Base-by-base conservation (phyloP, 1,140 invertebrate genomes). In the Drosophila sp. region DNA sequence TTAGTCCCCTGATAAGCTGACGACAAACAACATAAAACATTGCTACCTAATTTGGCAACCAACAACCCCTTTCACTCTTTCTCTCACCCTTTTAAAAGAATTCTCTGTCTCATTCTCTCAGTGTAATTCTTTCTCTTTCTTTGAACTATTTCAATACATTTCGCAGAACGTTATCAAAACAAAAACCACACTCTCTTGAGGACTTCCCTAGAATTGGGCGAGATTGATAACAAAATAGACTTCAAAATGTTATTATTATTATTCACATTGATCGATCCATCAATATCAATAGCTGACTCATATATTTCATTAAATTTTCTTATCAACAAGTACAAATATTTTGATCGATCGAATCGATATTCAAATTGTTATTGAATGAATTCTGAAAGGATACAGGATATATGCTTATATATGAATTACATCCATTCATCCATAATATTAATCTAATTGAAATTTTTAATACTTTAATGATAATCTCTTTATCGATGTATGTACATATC, bases 121-220 rank as follows among this genome's bases (percentile, higher is more conserved):
- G 32, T 27, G 8, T 29, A n/a, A 30, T 33, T 41, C 30, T 47
- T 38, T 8, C 27, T 27, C 40, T 41, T 10, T 8, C 11, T n/a
- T 27, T 0, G 30, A 29, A 62, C 30, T 63, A 58, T 61, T 68
- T 55, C 41, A 29, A 65, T 30, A 38, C 10, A 40, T 54, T 69
- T 68, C 66, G 66, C 32, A 66, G 83, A 86, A 87, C 60, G 60
- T 72, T 82, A 87, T 86, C 82, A 41, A 47, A 47, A 47, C 23
- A 2, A 23, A 47, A 47, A 25, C 0, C n/a, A 40, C 5, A 23
- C 40, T 60, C 56, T 25, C 56, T 61, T 30, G 66, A 47, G 75
- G 79, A 72, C 62, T 86, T 87, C 79, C 75, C 79, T 70, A 69
- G 83, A 86, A 86, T 50, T 79, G 66, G 30, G 61, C 58, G 41